Percentiles rank a stretch among this genome's conserved stretches.
Evolutionary conservation across 1,140 invertebrate species (phyloP).

Genomic region (Atta colombica): DNA sequence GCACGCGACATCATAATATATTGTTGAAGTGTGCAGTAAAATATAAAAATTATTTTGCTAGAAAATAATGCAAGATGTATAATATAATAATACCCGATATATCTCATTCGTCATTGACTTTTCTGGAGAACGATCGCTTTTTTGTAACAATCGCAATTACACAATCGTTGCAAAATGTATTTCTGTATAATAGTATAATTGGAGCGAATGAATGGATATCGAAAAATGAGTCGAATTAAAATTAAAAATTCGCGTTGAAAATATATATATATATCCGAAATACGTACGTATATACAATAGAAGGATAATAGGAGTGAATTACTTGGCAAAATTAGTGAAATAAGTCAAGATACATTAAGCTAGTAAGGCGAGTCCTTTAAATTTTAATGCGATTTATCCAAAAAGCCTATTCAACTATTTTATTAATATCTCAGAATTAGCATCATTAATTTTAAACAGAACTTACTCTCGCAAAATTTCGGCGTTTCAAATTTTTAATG

Average conservation of each 20-base stretch:
- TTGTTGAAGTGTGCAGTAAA: neutral
- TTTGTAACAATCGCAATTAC: neutral
- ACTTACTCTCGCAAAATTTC: neutral
- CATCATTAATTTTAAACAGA: neutral
- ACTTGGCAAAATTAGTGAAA: neutral
- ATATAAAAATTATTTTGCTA: slow-evolving; percentile 5
- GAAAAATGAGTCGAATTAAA: slow-evolving; percentile 12
- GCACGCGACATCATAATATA: neutral
- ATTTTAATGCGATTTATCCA: slow-evolving; percentile 27
- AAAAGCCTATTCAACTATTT: slow-evolving; percentile 7
- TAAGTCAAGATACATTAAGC: neutral
- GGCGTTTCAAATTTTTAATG: neutral
- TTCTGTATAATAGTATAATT: slow-evolving; percentile 53
- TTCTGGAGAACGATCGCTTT: neutral
- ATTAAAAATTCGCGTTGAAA: neutral
- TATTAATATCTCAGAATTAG: slow-evolving; percentile 23
- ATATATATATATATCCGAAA: neutral
- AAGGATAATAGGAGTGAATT: neutral
- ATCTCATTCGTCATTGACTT: neutral
- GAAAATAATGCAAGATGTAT: slow-evolving; percentile 19
- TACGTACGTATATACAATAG: neutral
- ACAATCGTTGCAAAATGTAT: slow-evolving; percentile 46
- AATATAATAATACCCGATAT: neutral
- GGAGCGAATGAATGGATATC: neutral
- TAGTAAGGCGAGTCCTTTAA: neutral